Conservation (phyloP, 2,888 invertebrate genomes). For the Rugalucina vietnamica region DNA sequence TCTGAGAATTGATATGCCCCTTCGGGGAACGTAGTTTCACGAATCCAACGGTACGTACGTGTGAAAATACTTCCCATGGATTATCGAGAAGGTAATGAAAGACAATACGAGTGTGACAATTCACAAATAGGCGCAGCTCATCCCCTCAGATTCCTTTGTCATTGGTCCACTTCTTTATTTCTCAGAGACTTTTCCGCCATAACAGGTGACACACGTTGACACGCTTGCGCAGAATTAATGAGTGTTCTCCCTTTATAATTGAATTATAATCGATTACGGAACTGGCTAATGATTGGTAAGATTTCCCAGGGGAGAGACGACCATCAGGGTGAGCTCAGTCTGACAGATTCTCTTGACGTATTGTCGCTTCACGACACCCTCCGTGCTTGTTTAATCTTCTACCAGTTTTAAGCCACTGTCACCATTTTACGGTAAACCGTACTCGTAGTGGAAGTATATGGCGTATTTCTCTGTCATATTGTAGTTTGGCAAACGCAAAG, state of each 20-base stretch:
- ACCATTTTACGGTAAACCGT: too few relatives aligned
- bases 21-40: neutral
- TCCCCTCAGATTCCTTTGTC: constrained; percentile 35
- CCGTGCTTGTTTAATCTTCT: too few relatives aligned
- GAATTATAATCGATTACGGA: constrained; percentile 61
- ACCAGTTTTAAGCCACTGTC: too few relatives aligned
- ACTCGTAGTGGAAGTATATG: too few relatives aligned
- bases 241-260: constrained; percentile 58
- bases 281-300: constrained; percentile 55
- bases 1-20: neutral
- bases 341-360: constrained; percentile 4
- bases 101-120: constrained; percentile 36
- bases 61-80: constrained; percentile 26
- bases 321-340: constrained; percentile 12
- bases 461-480: too few relatives aligned
- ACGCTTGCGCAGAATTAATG: constrained; percentile 55
- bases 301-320: constrained; percentile 57
- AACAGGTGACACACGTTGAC: constrained; percentile 56
- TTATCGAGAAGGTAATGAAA: constrained; percentile 12
- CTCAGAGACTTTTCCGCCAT: constrained; percentile 42
- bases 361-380: too few relatives aligned
- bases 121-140: constrained; percentile 31
- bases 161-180: constrained; percentile 39
- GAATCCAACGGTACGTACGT: neutral
- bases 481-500: too few relatives aligned